Evolutionary conservation across 2,888 invertebrate species (phyloP), one percentile per base, ranked within the genome.

Genomic region (Adela reaumurella): DNA sequence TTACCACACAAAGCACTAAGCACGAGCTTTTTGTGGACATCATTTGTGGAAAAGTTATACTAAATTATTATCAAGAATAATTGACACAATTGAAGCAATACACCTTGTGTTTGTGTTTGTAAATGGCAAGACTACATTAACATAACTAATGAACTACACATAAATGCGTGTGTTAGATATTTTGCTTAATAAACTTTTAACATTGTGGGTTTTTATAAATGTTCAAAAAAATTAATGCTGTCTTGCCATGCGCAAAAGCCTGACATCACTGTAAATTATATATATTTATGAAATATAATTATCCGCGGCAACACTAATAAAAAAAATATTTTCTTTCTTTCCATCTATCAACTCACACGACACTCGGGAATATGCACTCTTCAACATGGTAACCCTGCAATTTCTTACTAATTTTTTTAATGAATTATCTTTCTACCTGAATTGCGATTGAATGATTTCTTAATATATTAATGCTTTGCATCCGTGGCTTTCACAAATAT

Each of bases 311-410:
- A 61, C 61, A 67, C 68, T 77, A 73, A 77, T 70, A 8, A 35
- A 35, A 35, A 61, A 63, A 67, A 59, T 64, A 66, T 72, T 49
- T 72, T 74, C 68, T 70, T 62, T 65, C 64, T 70, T 68, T 74
- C 59, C 73, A 74, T 76, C 70, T 70, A 63, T 64, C 77, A 70
- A 76, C 66, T 74, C 70, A 73, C 59, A 63, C 67, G 71, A 70
- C 72, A 17, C 46, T 74, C 76, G 78, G 74, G 67, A 73, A 71
- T 69, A 71, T 72, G 71, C 74, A 73, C 76, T 72, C 72, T 70
- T 69, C 76, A 71, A 74, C 66, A 72, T 77, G 78, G 78, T 77
- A 77, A 77, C 77, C 74, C 67, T 61, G 74, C 73, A 73, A 46
- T 66, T 67, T 67, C 69, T 64, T 65, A 73, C 72, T 72, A 70